phyloP scores from a whole-genome alignment of 2,797 vertebrate species.

The Thripadectes ignobilis region DNA sequence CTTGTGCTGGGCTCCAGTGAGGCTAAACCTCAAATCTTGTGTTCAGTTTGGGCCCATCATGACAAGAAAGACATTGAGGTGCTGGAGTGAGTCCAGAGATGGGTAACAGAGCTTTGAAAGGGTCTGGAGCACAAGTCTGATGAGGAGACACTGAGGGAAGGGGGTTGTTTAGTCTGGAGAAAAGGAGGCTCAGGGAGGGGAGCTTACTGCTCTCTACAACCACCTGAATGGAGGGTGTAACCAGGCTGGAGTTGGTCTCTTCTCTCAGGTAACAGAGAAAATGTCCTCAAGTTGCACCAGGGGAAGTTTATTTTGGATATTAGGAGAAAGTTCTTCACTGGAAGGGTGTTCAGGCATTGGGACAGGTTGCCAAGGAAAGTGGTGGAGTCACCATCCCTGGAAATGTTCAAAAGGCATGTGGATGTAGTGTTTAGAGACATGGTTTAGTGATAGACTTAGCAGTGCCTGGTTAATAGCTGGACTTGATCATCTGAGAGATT shows the following conservation, averaged over 20 bases:
- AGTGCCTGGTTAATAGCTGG: not conserved
- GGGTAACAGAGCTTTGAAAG: accelerated
- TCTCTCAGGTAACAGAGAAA: not conserved
- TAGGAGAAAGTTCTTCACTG: not conserved
- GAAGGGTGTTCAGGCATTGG: not conserved
- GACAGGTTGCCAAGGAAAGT: not conserved
- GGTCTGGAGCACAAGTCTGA: not conserved
- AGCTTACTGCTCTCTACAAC: accelerated
- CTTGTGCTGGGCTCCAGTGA: not conserved
- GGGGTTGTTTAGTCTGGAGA: not conserved
- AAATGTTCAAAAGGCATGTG: not conserved
- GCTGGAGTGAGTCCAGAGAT: accelerated
- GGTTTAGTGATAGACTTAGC: not conserved
- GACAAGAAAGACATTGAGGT: not conserved
- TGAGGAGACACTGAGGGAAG: not conserved
- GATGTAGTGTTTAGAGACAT: not conserved
- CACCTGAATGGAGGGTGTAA: not conserved
- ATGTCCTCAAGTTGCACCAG: not conserved
- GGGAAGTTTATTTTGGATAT: not conserved
- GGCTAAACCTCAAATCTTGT: not conserved
- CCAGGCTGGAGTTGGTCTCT: not conserved
- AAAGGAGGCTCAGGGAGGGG: not conserved
- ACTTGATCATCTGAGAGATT: not conserved
- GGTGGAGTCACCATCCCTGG: not conserved
- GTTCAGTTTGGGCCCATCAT: not conserved